Percentiles rank a stretch among this genome's conserved stretches.
These are phyloP conservation scores for Polyodon spathula DNA, from an alignment of 2,113 vertebrate species.

Conservation along the genomic window DNA sequence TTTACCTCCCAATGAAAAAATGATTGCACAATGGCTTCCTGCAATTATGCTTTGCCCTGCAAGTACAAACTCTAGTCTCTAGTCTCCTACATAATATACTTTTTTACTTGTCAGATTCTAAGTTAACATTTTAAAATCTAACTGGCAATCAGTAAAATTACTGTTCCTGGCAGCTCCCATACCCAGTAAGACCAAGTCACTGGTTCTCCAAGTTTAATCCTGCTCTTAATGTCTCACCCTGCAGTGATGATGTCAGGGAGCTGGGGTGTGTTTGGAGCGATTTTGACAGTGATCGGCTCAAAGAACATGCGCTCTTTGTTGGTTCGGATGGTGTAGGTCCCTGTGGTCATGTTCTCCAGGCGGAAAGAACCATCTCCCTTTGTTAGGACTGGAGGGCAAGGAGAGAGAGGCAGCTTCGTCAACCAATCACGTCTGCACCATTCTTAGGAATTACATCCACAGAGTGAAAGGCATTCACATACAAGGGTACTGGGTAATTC, in stretches of 20 bases:
- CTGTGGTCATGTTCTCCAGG: conserved; percentile 93
- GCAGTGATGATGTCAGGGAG: conserved; percentile 87
- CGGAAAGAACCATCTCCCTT: conserved; percentile 91
- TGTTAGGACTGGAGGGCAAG: conserved; percentile 61
- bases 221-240: conserved; percentile 52
- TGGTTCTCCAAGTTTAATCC: too few species aligned
- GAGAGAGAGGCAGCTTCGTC: not conserved
- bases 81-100: too few species aligned
- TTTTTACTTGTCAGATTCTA: too few species aligned
- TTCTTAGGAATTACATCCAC: not conserved
- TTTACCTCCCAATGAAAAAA: not conserved
- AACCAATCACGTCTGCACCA: not conserved
- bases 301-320: conserved; percentile 89
- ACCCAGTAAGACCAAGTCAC: too few species aligned
- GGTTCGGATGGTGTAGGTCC: conserved; percentile 88
- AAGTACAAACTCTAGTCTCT: too few species aligned
- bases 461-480: too few species aligned
- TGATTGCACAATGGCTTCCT: too few species aligned
- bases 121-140: too few species aligned
- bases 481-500: too few species aligned
- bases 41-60: too few species aligned
- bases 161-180: not conserved
- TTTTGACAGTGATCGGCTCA: conserved; percentile 84
- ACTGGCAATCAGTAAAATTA: too few species aligned
- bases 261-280: conserved; percentile 91